Base-by-base conservation (phyloP, 2,113 vertebrate species). In the Sclerurus mexicanus region DNA sequence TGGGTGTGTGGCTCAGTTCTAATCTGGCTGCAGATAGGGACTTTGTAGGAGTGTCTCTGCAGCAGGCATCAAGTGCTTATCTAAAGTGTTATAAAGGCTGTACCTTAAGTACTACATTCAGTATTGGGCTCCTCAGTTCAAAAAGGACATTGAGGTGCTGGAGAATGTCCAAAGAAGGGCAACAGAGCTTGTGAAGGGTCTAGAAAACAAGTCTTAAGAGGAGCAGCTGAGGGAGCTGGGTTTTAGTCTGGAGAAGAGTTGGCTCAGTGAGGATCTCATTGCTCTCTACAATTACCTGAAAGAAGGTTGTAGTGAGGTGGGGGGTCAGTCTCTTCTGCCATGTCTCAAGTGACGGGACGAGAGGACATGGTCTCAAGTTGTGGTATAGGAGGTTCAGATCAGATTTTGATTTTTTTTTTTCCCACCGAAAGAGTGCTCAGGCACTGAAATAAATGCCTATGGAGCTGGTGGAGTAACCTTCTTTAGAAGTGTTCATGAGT, bases 1-100 rank as follows among this genome's bases (percentile, higher is more conserved):
- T 9, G 6, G 5, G 3, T 1, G 13, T 10, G 2, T 4, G 12
- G 4, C n/a, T 86, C 37, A 77, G 6, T 4, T 62, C 24, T 49
- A 37, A n/a, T 28, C 27, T 5, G 2, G 5, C 13, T 84, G 47
- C 19, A 47, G 33, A 63, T 17, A 31, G 31, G 25, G 6, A 16
- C 9, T 75, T 52, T 49, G 12, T 12, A 53, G 47, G 25, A 53
- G 12, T 24, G 6, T 9, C 35, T 39, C 50, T 4, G 1, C 6
- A 80, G 20, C 52, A 72, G 21, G 47, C 49, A 39, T 76, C 37
- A 63, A 59, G 37, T 68, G 12, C 14, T 47, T 15, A 28, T 55
- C 28, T 37, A 33, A 83, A 53, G 2, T 30, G 15, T 11, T 52
- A 8, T 33, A 58, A 62, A 76, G 21, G 71, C 42, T 66, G 19